A percentile compares a stretch with the other conserved stretches of the same genome.
phyloP scores from a whole-genome alignment of 1,140 invertebrate species.

The Amphibalanus amphitrite region DNA sequence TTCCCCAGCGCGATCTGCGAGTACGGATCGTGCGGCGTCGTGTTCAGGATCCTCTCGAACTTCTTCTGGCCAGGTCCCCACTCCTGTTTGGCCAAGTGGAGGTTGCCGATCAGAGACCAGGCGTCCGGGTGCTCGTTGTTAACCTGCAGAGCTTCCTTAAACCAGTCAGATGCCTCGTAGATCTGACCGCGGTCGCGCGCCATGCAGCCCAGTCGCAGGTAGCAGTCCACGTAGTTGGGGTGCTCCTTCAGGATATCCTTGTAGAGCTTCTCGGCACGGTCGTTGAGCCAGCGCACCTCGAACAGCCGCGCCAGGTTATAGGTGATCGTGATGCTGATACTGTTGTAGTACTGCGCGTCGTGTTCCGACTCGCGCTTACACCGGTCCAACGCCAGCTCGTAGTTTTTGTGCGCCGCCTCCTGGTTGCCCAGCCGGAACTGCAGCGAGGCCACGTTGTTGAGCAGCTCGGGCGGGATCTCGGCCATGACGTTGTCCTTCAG shows the following conservation, averaged over 20 bases:
- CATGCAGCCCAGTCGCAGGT: conserved; percentile 83
- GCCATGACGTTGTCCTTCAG: conserved; percentile 81
- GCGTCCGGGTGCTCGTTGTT: conserved; percentile 96
- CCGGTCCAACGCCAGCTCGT: conserved; percentile 67
- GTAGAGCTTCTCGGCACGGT: conserved; percentile 92
- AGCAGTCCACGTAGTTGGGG: conserved; percentile 97
- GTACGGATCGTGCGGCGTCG: conserved; percentile 78
- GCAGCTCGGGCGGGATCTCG: conserved; percentile 91
- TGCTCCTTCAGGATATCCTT: conserved; percentile 93
- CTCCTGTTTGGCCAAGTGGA: conserved; percentile 93
- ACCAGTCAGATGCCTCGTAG: conserved; percentile 98
- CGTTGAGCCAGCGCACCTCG: conserved; percentile 80
- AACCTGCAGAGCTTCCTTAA: conserved; percentile 87
- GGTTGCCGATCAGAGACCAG: conserved; percentile 89
- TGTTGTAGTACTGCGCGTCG: conserved; percentile 88
- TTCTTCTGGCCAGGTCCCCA: conserved; percentile 98
- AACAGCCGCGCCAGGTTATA: conserved; percentile 90
- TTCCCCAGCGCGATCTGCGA: conserved; percentile 93
- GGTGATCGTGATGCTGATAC: conserved; percentile 86
- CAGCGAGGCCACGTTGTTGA: conserved; percentile 92
- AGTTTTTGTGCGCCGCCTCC: conserved; percentile 61
- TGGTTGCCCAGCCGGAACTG: conserved; percentile 76
- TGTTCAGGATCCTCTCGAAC: conserved; percentile 88
- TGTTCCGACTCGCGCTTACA: conserved; percentile 50
- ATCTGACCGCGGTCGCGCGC: conserved; percentile 93